Base-by-base conservation (phyloP, 2,888 invertebrate genomes). In the Reticulitermes lucifugus region DNA sequence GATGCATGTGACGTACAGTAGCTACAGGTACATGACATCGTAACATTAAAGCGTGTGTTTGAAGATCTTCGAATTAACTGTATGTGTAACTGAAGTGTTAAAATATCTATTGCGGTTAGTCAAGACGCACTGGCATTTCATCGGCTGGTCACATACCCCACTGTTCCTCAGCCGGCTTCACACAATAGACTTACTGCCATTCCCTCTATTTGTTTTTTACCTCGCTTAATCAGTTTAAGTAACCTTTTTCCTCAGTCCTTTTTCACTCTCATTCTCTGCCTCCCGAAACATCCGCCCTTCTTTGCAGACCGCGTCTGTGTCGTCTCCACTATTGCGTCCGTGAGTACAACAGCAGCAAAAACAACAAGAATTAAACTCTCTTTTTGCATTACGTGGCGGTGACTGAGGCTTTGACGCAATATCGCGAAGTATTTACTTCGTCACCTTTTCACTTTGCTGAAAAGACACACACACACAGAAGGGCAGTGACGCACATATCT, bases 141-240 rank as follows among this genome's bases (percentile, higher is more conserved):
- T 2, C 3, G 21, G 73, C 22, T 41, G 41, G 21, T 41, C 73
- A 73, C 41, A 41, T 14, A 73, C 18, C 35, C 73, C 35, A 71
- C 35, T 71, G 60, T 60, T 65, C 65, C 18, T 18, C 55, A 18
- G 12, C 55, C 18, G 55, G 10, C 73, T 41, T 41, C 73, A 21
- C 73, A 73, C 73, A 73, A 73, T 41, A 73, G 73, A 73, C 73
- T 6, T 9, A 41, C 71, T 71, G 29, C 71, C 25, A 71, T 35
- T 71, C 70, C 71, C 41, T 35, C 65, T 65, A 55, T 83, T 71
- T 35, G 83, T 73, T 46, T 70, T 83, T 71, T 83, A 35, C 60
- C 80, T 22, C 21, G 80, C 85, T 86, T 86, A 86, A 86, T 86
- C 85, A 86, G 80, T 84, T 86, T 86, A 86, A 86, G 85, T 86